Evolutionary conservation across 2,888 invertebrate species (phyloP).

Genomic region (Drosophila quinaria): DNA sequence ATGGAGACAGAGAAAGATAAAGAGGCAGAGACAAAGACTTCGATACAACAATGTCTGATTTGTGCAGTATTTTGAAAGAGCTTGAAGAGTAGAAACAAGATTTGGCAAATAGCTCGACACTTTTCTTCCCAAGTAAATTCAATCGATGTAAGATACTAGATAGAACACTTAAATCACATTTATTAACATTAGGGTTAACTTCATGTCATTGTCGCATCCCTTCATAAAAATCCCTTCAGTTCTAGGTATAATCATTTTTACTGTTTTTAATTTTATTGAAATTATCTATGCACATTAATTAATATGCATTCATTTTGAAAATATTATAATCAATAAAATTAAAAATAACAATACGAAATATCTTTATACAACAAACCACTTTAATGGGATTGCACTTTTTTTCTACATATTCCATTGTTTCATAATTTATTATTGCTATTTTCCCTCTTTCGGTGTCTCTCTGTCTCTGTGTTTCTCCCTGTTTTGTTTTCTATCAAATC

Average conservation of each 20-base stretch:
- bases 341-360: not conserved
- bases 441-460: not conserved
- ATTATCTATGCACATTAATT: no score
- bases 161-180: not conserved
- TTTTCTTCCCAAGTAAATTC: not conserved
- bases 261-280: no score
- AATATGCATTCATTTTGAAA: no score
- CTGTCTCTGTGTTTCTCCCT: not conserved
- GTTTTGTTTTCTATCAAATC: not conserved
- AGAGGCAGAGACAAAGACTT: conserved; percentile 4
- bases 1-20: conserved; percentile 10
- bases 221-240: no score
- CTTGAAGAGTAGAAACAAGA: not conserved
- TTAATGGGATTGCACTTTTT: not conserved
- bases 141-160: not conserved
- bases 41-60: conserved; percentile 51
- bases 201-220: no score
- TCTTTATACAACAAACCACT: not conserved
- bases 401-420: not conserved
- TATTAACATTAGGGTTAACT: not conserved
- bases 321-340: no score
- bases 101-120: not conserved
- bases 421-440: not conserved
- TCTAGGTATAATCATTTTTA: no score
- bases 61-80: conserved; percentile 33